phyloP scores from a whole-genome alignment of 1,140 invertebrate species.

The Plodia interpunctella region DNA sequence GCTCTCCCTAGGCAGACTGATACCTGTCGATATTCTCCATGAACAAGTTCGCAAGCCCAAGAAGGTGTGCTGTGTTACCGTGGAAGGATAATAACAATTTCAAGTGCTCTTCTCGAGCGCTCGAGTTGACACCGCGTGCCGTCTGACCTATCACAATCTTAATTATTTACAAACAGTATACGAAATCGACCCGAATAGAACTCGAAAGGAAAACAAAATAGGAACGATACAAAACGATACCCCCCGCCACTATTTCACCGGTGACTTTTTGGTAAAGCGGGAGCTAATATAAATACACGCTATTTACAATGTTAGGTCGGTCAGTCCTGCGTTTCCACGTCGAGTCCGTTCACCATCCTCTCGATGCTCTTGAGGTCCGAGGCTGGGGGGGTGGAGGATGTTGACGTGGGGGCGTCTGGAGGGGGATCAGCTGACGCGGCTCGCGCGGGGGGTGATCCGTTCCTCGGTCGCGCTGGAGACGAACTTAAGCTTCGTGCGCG shows the following conservation, averaged over 20 bases:
- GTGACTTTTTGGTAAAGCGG: slow-evolving; percentile 27
- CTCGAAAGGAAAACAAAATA: slow-evolving; percentile 75
- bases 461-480: slow-evolving; percentile 80
- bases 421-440: slow-evolving; percentile 73
- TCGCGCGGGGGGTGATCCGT: slow-evolving; percentile 78
- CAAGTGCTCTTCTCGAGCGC: slow-evolving; percentile 14
- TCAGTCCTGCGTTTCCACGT: slow-evolving; percentile 81
- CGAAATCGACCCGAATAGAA: slow-evolving; percentile 70
- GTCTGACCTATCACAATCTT: slow-evolving; percentile 56
- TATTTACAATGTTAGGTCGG: slow-evolving; percentile 61
- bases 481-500: slow-evolving; percentile 81
- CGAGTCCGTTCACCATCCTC: slow-evolving; percentile 96
- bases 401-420: slow-evolving; percentile 68
- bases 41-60: no score
- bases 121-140: slow-evolving; percentile 14
- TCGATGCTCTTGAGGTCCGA: slow-evolving; percentile 96
- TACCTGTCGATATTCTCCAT: no score
- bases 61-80: neutral
- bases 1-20: no score
- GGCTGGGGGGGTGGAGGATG: slow-evolving; percentile 66
- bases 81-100: slow-evolving; percentile 6
- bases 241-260: slow-evolving; percentile 26
- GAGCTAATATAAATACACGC: slow-evolving; percentile 63
- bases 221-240: slow-evolving; percentile 73
- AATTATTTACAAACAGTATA: slow-evolving; percentile 70